Percentiles rank a stretch among this genome's conserved stretches.
phyloP scores from a whole-genome alignment of 1,140 invertebrate genomes.

The Scylla paramamosain region DNA sequence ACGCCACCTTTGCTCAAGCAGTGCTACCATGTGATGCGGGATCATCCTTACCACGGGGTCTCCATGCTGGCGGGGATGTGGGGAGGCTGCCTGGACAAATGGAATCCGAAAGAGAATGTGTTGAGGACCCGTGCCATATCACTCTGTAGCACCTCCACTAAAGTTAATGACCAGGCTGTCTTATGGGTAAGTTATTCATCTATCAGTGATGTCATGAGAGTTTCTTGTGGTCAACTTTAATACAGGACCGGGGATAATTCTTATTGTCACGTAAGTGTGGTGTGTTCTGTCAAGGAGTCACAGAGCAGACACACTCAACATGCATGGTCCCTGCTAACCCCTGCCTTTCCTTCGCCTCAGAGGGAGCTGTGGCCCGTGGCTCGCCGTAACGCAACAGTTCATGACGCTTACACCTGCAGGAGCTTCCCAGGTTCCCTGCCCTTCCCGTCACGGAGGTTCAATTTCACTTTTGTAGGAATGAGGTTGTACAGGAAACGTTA shows the following conservation, averaged over 20 bases:
- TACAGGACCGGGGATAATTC: too few relatives aligned
- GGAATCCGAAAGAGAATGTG: not conserved
- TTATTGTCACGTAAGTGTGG: too few relatives aligned
- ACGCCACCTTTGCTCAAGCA: not conserved
- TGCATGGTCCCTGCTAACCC: too few relatives aligned
- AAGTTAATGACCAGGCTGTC: not conserved
- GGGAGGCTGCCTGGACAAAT: conserved; percentile 56
- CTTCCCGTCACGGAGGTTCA: conserved; percentile 42
- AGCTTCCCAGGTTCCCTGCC: conserved; percentile 27
- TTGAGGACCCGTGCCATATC: not conserved
- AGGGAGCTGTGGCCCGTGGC: conserved; percentile 30
- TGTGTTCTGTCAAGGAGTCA: too few relatives aligned
- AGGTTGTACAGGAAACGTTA: not conserved
- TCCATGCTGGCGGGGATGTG: conserved; percentile 62
- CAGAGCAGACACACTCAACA: too few relatives aligned
- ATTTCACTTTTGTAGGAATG: conserved; percentile 50
- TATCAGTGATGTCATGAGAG: too few relatives aligned
- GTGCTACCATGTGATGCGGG: conserved; percentile 69
- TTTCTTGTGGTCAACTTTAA: too few relatives aligned
- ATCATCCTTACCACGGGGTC: conserved; percentile 50
- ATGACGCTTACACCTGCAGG: conserved; percentile 39
- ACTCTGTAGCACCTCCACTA: not conserved
- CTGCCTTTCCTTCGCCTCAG: not conserved
- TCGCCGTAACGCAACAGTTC: conserved; percentile 32
- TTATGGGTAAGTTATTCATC: not conserved